phyloP scores from a whole-genome alignment of 1,140 invertebrate genomes.

The Trichogramma pretiosum region DNA sequence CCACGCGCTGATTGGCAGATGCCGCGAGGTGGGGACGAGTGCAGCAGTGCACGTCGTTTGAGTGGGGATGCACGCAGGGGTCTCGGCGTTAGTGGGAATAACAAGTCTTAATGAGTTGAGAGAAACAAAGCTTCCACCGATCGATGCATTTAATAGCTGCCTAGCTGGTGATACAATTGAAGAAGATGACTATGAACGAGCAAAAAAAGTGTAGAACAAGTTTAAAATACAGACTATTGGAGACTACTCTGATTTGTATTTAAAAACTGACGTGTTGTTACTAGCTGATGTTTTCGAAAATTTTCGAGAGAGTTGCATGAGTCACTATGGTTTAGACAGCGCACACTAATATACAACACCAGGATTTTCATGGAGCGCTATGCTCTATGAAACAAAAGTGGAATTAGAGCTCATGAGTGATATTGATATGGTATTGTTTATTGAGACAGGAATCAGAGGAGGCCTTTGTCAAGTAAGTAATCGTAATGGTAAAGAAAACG shows the following conservation, averaged over 20 bases:
- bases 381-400: neutral
- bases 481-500: too few species aligned
- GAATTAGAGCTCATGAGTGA: neutral
- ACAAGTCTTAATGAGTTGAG: constrained; percentile 10
- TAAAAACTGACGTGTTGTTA: constrained; percentile 1
- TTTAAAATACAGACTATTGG: constrained; percentile 1
- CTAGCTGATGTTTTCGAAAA: neutral
- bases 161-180: constrained; percentile 4
- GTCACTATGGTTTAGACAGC: neutral
- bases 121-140: constrained; percentile 9
- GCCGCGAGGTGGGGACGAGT: too few species aligned
- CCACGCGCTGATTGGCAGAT: too few species aligned
- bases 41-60: too few species aligned
- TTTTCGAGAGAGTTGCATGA: neutral
- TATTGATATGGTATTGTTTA: neutral
- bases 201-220: neutral
- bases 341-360: neutral
- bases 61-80: too few species aligned
- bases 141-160: constrained; percentile 14
- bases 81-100: too few species aligned
- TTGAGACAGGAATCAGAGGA: neutral
- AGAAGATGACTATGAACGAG: neutral
- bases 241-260: constrained; percentile 13
- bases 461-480: neutral
- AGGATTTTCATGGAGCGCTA: neutral